Evolutionary conservation across 2,797 vertebrate species (phyloP).

Genomic region (Choloepus didactylus): DNA sequence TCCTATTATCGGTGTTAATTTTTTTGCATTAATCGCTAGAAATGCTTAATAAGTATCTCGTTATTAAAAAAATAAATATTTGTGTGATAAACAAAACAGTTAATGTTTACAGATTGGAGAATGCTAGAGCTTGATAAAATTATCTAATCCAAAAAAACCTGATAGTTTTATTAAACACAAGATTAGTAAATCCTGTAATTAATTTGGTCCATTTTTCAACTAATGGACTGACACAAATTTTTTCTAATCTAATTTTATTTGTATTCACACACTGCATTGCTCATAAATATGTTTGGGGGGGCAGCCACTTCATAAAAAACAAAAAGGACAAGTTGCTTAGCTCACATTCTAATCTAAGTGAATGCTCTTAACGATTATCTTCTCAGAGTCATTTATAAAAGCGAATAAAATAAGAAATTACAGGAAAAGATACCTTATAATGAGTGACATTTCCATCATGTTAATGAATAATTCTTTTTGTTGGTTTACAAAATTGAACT

Average conservation of each 20-base stretch:
- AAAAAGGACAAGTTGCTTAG: background rate
- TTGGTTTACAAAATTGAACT: constrained; percentile 25
- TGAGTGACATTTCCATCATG: background rate
- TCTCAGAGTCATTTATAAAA: background rate
- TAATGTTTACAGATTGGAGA: background rate
- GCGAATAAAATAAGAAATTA: constrained; percentile 5
- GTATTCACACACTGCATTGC: background rate
- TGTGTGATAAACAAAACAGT: background rate
- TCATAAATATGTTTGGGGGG: constrained; percentile 1
- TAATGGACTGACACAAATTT: background rate
- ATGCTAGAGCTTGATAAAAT: constrained; percentile 11
- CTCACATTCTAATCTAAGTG: constrained; percentile 38
- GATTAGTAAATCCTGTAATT: constrained; percentile 4
- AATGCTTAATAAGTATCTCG: constrained; percentile 15
- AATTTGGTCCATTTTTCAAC: background rate
- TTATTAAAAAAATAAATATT: background rate
- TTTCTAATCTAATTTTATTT: background rate
- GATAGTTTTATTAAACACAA: constrained; percentile 18
- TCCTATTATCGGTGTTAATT: background rate
- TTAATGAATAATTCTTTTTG: background rate
- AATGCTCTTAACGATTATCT: background rate
- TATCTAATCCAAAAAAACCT: background rate
- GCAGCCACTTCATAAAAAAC: constrained; percentile 34
- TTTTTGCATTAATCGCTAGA: background rate
- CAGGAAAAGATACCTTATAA: background rate